These are phyloP conservation scores for Enteromius argenteus DNA, from an alignment of 2,797 vertebrate species.

Conservation along the genomic window DNA sequence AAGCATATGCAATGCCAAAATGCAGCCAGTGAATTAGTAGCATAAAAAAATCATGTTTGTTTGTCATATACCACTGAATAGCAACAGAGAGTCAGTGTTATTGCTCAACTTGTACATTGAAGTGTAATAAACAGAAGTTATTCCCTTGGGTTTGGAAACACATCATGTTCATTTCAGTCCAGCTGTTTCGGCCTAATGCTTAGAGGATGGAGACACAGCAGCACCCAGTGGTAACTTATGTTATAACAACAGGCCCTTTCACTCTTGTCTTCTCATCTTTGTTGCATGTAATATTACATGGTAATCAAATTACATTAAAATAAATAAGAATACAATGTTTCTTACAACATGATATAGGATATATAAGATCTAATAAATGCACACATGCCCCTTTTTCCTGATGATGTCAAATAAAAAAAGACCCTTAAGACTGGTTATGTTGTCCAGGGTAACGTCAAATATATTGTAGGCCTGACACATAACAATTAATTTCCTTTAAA, in stretches of 20 bases:
- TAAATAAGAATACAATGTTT: background rate
- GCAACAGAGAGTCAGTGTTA: constrained; percentile 25
- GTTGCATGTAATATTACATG: background rate
- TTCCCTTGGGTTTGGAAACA: constrained; percentile 73
- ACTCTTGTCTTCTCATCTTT: background rate
- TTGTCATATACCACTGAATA: constrained; percentile 37
- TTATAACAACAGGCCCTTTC: background rate
- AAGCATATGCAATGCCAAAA: constrained; percentile 27
- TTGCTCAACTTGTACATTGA: constrained; percentile 51
- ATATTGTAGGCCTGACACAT: background rate
- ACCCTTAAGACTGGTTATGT: too few species aligned
- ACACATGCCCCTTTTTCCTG: background rate
- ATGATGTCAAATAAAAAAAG: too few species aligned
- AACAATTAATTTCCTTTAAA: too few species aligned
- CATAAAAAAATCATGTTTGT: constrained; percentile 39
- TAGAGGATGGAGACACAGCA: constrained; percentile 30
- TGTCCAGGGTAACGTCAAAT: background rate
- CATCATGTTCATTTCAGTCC: constrained; percentile 63
- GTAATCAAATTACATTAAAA: background rate
- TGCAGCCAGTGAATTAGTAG: constrained; percentile 21
- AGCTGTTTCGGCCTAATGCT: constrained; percentile 53
- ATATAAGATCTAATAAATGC: too few species aligned
- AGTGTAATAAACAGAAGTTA: constrained; percentile 75
- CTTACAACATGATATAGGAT: too few species aligned
- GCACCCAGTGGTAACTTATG: constrained; percentile 44